These are phyloP conservation scores for Phoebastria nigripes DNA, from an alignment of 2,797 vertebrate genomes.

Conservation along the genomic window DNA sequence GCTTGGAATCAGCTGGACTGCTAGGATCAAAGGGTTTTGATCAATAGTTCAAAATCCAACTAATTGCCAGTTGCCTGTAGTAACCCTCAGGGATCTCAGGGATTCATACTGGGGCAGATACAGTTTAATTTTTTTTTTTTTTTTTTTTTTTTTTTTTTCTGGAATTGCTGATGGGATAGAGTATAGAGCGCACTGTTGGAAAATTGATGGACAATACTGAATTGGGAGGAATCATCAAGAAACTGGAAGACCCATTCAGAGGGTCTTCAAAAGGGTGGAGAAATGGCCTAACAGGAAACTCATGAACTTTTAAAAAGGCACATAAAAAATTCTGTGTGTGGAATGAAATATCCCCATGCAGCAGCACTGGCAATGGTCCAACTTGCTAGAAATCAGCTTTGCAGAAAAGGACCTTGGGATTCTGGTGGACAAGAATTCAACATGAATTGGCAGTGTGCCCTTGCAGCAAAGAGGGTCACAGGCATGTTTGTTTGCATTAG, in stretches of 20 bases:
- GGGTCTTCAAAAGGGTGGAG: background rate
- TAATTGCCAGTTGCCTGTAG: background rate
- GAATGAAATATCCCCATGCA: background rate
- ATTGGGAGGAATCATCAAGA: background rate
- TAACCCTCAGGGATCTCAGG: background rate
- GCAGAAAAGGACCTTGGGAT: background rate
- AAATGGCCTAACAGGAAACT: background rate
- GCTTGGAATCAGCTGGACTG: background rate
- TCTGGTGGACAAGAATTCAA: background rate
- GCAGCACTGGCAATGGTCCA: background rate
- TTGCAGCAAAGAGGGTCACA: background rate
- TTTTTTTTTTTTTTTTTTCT: background rate
- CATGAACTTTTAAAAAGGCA: background rate
- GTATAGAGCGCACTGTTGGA: background rate
- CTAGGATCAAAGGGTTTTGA: background rate
- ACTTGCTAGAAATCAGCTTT: background rate
- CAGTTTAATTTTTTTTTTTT: too few relatives aligned
- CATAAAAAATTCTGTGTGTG: background rate
- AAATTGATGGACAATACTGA: background rate
- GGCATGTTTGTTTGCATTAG: background rate
- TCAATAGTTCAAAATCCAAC: background rate
- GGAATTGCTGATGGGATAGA: background rate
- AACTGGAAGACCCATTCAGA: background rate
- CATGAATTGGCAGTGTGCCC: background rate
- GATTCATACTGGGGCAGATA: background rate